These are phyloP conservation scores for Pitangus sulphuratus DNA, from an alignment of 2,797 vertebrate genomes.

Conservation along the genomic window DNA sequence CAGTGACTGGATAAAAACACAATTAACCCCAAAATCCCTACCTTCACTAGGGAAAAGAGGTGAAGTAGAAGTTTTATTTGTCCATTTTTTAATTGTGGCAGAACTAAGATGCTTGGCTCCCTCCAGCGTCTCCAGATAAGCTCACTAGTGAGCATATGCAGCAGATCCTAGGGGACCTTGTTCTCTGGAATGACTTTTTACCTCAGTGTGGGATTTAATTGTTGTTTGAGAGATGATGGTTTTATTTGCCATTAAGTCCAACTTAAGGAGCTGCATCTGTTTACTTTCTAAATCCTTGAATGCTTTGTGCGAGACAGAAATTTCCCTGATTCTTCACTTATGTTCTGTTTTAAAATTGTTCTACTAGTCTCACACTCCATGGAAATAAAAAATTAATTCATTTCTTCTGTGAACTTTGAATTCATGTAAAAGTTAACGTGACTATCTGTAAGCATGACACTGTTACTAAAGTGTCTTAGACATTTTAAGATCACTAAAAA, in stretches of 20 bases:
- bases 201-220: not conserved
- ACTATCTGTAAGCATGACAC: not conserved
- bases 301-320: not conserved
- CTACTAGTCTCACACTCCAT: not conserved
- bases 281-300: not conserved
- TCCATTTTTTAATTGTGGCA: not conserved
- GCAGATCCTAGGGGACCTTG: not conserved
- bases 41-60: not conserved
- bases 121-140: not conserved
- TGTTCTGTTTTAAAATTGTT: not conserved
- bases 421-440: not conserved
- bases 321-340: not conserved
- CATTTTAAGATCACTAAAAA: not conserved
- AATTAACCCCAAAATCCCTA: not conserved
- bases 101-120: not conserved
- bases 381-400: not conserved
- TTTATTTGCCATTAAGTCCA: not conserved
- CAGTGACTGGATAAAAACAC: not conserved
- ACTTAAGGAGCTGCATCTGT: not conserved
- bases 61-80: not conserved
- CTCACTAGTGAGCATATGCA: not conserved
- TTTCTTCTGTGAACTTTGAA: not conserved
- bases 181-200: not conserved
- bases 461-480: not conserved
- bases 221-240: not conserved